Evolutionary conservation across 2,888 invertebrate genomes (phyloP).

Genomic region (Rhamphomyia laevipes): DNA sequence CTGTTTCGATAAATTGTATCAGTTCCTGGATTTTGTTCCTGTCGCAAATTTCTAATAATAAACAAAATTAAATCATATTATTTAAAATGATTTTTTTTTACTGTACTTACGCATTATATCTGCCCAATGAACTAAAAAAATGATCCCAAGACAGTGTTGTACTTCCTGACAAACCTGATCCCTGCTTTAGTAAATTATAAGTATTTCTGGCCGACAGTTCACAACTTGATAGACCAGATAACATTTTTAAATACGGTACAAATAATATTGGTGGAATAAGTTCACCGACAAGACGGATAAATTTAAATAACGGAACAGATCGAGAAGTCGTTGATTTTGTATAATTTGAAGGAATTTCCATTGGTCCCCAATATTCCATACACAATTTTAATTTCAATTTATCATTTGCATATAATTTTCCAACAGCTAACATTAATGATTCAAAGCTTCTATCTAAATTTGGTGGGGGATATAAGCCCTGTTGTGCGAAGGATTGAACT

Average conservation of each 20-base stretch:
- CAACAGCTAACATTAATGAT: conserved; percentile 66
- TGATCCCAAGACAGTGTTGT: conserved; percentile 69
- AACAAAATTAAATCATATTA: neutral
- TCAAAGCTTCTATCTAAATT: conserved; percentile 71
- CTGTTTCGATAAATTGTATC: conserved; percentile 53
- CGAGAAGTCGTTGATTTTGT: conserved; percentile 42
- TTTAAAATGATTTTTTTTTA: neutral
- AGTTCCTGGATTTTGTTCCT: conserved; percentile 50
- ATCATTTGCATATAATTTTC: conserved; percentile 66
- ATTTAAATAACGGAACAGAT: conserved; percentile 76
- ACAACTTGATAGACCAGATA: conserved; percentile 68
- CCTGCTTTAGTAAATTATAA: conserved; percentile 63
- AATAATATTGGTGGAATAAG: conserved; percentile 72
- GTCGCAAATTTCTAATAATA: conserved; percentile 50
- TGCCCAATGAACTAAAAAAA: conserved; percentile 65
- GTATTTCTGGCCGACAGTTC: conserved; percentile 65
- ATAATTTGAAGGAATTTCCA: conserved; percentile 22
- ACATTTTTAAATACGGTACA: conserved; percentile 76
- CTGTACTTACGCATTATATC: conserved; percentile 51
- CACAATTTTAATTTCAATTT: conserved; percentile 55
- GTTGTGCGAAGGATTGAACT: conserved; percentile 58
- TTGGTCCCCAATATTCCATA: conserved; percentile 65
- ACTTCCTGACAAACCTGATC: conserved; percentile 40
- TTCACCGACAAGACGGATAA: conserved; percentile 79
- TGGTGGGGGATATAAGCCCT: conserved; percentile 62